Conservation (phyloP, 2,888 invertebrate genomes). For the Drosophila meridionalis region DNA sequence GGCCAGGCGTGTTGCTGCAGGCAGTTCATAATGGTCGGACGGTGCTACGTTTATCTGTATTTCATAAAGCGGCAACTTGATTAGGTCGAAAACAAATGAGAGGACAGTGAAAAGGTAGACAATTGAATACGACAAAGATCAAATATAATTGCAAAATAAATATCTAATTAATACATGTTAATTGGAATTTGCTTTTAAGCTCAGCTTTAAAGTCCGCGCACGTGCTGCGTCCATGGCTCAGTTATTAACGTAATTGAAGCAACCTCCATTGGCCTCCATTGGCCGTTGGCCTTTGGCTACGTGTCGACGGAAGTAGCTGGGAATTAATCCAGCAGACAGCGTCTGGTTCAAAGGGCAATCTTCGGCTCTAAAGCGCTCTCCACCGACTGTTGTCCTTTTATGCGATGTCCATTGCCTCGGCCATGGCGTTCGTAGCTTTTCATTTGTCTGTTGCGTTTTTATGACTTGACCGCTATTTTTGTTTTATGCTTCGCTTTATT, state of each 20-base stretch:
- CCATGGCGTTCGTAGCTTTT: slow-evolving; percentile 14
- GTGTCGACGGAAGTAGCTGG: slow-evolving; percentile 45
- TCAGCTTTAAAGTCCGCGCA: slow-evolving; percentile 19
- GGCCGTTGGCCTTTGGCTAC: slow-evolving; percentile 22
- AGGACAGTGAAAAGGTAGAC: slow-evolving; percentile 1
- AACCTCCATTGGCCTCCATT: slow-evolving; percentile 1
- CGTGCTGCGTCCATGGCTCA: slow-evolving; percentile 21
- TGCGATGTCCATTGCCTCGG: slow-evolving; percentile 14
- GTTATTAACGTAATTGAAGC: slow-evolving; percentile 41
- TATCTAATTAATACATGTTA: slow-evolving; percentile 30
- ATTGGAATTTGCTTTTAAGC: slow-evolving; percentile 36
- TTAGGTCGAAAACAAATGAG: slow-evolving; percentile 1
- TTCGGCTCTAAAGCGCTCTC: slow-evolving; percentile 7
- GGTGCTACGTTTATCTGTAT: slow-evolving; percentile 45
- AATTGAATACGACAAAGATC: slow-evolving; percentile 4
- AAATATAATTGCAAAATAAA: slow-evolving; percentile 7
- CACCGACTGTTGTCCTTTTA: slow-evolving; percentile 12
- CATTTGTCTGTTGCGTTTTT: slow-evolving; percentile 58
- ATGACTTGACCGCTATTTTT: slow-evolving; percentile 64
- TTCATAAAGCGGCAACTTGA: slow-evolving; percentile 35
- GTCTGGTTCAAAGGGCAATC: slow-evolving; percentile 30
- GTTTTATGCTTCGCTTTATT: slow-evolving; percentile 62
- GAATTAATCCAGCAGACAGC: slow-evolving; percentile 28
- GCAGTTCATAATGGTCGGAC: slow-evolving; percentile 38
- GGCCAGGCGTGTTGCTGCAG: slow-evolving; percentile 16